phyloP scores from a whole-genome alignment of 2,113 vertebrate species.

The Microcebus tavaratra region DNA sequence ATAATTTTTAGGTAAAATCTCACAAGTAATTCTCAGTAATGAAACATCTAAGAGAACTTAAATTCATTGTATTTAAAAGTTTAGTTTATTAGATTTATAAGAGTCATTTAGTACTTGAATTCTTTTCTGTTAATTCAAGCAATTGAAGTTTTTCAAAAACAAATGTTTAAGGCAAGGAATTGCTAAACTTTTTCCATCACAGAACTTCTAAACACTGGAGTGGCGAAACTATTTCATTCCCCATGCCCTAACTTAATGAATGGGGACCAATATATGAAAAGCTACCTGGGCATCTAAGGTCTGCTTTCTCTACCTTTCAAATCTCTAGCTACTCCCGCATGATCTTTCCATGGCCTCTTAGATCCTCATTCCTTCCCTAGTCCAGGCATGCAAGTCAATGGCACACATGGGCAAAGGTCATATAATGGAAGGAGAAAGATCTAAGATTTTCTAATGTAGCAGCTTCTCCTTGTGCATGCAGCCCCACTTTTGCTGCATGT shows the following conservation, averaged over 20 bases:
- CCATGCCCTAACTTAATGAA: not conserved
- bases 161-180: not conserved
- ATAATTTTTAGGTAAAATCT: not conserved
- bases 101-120: not conserved
- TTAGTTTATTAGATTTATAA: not conserved
- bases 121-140: not conserved
- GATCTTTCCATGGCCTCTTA: not conserved
- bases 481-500: not conserved
- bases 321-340: not conserved
- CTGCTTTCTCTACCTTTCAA: not conserved
- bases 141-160: not conserved
- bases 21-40: not conserved
- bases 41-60: not conserved
- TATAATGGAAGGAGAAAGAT: not conserved
- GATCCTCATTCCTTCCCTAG: not conserved
- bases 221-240: not conserved
- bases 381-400: no score
- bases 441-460: not conserved
- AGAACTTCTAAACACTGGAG: not conserved
- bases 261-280: not conserved
- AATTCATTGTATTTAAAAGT: not conserved
- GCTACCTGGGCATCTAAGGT: not conserved
- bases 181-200: not conserved
- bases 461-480: not conserved
- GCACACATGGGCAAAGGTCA: not conserved